A percentile compares a stretch with the other conserved stretches of the same genome.
Conservation (phyloP, 2,797 vertebrate genomes). For the Enteromius viviparus region DNA sequence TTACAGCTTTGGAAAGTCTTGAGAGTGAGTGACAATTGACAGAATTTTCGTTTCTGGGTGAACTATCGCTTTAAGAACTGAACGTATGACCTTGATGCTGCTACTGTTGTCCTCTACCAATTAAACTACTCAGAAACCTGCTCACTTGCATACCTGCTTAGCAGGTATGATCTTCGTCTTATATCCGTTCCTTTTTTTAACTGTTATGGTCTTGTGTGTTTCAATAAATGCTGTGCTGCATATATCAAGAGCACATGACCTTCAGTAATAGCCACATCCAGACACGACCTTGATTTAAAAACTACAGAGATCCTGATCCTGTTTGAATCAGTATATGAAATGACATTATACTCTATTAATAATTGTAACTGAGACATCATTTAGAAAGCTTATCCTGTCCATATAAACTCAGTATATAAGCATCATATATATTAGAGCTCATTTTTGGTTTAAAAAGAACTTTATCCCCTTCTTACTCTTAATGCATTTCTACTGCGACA, state of each 20-base stretch:
- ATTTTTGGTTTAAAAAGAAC: not conserved
- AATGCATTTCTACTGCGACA: constrained; percentile 37
- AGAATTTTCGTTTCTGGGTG: not conserved
- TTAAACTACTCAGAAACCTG: not conserved
- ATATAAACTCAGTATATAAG: not conserved
- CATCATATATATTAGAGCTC: not conserved
- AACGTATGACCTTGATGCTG: constrained; percentile 20
- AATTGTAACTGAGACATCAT: not conserved
- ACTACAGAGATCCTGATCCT: not conserved
- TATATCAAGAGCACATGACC: not conserved
- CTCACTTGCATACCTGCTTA: not conserved
- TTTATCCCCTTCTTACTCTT: constrained; percentile 15
- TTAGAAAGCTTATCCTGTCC: not conserved
- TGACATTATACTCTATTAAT: not conserved
- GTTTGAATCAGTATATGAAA: not conserved
- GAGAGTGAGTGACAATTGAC: not conserved
- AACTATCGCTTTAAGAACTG: not conserved
- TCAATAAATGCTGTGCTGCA: not conserved
- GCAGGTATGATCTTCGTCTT: not conserved
- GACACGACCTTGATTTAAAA: not conserved
- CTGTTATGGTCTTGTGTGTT: not conserved
- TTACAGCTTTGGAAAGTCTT: not conserved
- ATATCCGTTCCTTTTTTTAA: not conserved
- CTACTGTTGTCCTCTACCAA: not conserved
- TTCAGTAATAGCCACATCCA: not conserved